These are phyloP conservation scores for Synergus gifuensis DNA, from an alignment of 2,888 invertebrate species.

Conservation along the genomic window DNA sequence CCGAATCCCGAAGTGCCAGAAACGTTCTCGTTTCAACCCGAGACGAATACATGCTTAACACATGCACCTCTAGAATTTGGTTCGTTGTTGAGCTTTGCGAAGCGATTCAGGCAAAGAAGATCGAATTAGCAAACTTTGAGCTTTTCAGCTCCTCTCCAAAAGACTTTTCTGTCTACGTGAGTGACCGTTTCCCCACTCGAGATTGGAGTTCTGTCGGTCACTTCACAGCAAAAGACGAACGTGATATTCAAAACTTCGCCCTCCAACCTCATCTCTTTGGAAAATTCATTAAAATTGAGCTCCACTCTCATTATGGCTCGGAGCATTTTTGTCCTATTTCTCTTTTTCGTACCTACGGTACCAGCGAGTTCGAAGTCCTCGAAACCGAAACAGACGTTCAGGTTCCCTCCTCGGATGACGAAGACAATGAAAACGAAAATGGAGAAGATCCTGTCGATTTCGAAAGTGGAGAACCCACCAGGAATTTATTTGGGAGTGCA, in stretches of 20 bases:
- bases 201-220: constrained; percentile 95
- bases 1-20: constrained; percentile 92
- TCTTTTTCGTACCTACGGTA: constrained; percentile 95
- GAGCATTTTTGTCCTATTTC: constrained; percentile 99
- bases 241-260: constrained; percentile 91
- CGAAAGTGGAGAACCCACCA: constrained; percentile 80
- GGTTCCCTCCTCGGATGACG: constrained; percentile 73
- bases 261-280: constrained; percentile 90
- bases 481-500: constrained; percentile 91
- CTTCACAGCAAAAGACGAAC: constrained; percentile 91
- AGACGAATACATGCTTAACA: constrained; percentile 99
- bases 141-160: constrained; percentile 98
- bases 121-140: constrained; percentile 98
- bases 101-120: constrained; percentile 95
- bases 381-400: constrained; percentile 89
- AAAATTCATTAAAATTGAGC: constrained; percentile 93
- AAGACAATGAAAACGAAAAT: constrained; percentile 78
- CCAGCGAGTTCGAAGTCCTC: constrained; percentile 93
- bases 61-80: constrained; percentile 95
- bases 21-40: constrained; percentile 92
- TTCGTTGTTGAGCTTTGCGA: constrained; percentile 99
- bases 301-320: constrained; percentile 95
- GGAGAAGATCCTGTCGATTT: constrained; percentile 78
- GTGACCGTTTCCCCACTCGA: constrained; percentile 93
- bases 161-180: constrained; percentile 92